Evolutionary conservation across 2,797 vertebrate genomes (phyloP).

Genomic region (Cyprinodon diabolis): DNA sequence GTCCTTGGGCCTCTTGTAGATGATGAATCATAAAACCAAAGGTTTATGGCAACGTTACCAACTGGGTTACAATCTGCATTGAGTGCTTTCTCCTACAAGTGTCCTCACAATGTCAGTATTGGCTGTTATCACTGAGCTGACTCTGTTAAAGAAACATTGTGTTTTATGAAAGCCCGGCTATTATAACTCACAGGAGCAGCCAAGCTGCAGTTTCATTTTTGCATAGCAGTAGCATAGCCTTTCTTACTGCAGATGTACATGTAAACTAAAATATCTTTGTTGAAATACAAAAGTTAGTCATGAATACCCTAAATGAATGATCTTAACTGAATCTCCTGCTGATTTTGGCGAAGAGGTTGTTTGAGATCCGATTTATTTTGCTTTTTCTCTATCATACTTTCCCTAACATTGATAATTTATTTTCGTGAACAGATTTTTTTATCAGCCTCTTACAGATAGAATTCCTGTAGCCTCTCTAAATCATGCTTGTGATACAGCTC

Average conservation of each 20-base stretch:
- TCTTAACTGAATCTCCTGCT: conserved; percentile 3
- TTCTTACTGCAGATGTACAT: conserved; percentile 21
- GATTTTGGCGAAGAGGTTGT: conserved; percentile 27
- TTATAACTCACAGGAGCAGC: conserved; percentile 3
- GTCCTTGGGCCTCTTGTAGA: conserved; percentile 72
- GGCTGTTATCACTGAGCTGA: conserved; percentile 41
- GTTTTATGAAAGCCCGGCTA: conserved; percentile 30
- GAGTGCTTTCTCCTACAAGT: conserved; percentile 56
- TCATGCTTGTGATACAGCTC: conserved; percentile 71
- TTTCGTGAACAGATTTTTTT: conserved; percentile 74
- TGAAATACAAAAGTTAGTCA: conserved; percentile 12
- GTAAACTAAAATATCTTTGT: conserved; percentile 17
- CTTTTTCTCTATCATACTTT: conserved; percentile 31
- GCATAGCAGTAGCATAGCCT: conserved; percentile 11
- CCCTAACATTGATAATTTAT: conserved; percentile 62
- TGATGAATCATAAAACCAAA: conserved; percentile 77
- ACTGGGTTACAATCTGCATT: conserved; percentile 67
- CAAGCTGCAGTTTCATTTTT: conserved; percentile 14
- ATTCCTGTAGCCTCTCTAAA: conserved; percentile 78
- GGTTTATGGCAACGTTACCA: conserved; percentile 73
- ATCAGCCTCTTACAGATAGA: conserved; percentile 68
- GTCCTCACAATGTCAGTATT: conserved; percentile 73
- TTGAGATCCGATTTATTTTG: conserved; percentile 23
- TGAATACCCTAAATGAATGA: conserved; percentile 13
- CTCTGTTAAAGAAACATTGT: conserved; percentile 24